Evolutionary conservation across 2,113 vertebrate genomes (phyloP), one percentile per base, ranked within the genome.

Genomic region (Campylorhamphus procurvoides): DNA sequence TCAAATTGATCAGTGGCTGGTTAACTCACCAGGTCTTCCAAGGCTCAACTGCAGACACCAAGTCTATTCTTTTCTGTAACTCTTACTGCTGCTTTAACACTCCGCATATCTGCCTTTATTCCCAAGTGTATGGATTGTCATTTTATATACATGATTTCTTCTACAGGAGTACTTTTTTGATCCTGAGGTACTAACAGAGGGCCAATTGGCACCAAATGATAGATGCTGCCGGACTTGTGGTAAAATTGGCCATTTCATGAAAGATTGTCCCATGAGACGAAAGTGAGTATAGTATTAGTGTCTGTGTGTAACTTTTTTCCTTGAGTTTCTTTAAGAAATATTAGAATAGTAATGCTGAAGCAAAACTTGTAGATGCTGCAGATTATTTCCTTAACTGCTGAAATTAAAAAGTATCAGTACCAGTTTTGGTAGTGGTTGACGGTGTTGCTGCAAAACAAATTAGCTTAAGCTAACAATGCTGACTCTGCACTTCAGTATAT

Each of bases 231-330:
- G 99, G 83, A 99, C 99, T 87, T 99, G 99, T 97, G 99, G 99
- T 69, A 99, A 99, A 98, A 99, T 99, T 12, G 99, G 99, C 42
- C 99, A 99, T 97, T 99, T 99, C 81, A 99, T 99, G 98, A 99
- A 99, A 96, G 99, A 99, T 82, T 99, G 99, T 82, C 99, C 99
- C 46, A 96, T 99, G 98, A 98, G 98, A 64, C 98, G 98, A 96
- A 99, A 98, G 99, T 99, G 96, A 93, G 98, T 97, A 81, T 40
- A 37, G 49, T 83, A 72, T 28, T 84, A 59, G 23, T 33, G 31
- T 50, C 14, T 59, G 9, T 52, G 29, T 71, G 20, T 24, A 58
- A 31, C 2, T 14, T 80, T 60, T 46, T 66, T 50, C 40, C 19
- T 82, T 85, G 39, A 6, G 7, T 44, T 89, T 93, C 19, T 52